Evolutionary conservation across 2,888 invertebrate genomes (phyloP), one percentile per base, ranked within the genome.

Genomic region (Ashinkailepas kermadecensis): DNA sequence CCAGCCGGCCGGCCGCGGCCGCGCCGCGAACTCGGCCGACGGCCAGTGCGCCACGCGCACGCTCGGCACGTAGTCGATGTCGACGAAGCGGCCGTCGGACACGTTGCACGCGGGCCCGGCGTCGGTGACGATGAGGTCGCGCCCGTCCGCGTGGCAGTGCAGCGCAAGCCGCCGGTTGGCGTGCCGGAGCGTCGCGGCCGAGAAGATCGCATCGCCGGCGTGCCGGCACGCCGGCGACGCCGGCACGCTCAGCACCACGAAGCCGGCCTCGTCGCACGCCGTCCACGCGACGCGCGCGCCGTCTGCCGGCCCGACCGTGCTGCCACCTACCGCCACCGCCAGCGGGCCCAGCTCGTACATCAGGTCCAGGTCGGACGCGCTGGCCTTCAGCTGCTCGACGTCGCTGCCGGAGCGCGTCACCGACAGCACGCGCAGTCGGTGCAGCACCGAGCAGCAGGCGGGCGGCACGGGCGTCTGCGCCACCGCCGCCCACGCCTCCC

Each of bases 301-400:
- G 23, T 9, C 9, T 6, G 10, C 12, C 59, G 11, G 59, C 15
- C 59, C 59, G 59, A 59, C 23, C 23, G 23, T 23, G 23, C 10
- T 12, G 65, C 23, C 65, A 10, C 9, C 65, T 8, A 10, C n/a
- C 10, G 8, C 23, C 65, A 65, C n/a, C 23, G 23, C 8, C 65
- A 65, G 65, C 10, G 65, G 65, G 8, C 65, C 65, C 65, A 65
- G 65, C 65, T 65, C 65, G 23, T 65, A 65, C 65, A 65, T 65
- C 23, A 65, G 65, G 65, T 65, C 65, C 9, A 23, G 18, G 23
- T 65, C 65, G 8, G 65, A 65, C 18, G n/a, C n/a, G 10, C n/a
- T 3, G 8, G 2, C 65, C 10, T 9, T 8, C 65, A 65, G n/a
- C 65, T 65, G 65, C 23, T 65, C 65, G 18, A 10, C 7, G 18